Evolutionary conservation across 2,888 invertebrate genomes (phyloP).

Genomic region (Salticus scenicus): DNA sequence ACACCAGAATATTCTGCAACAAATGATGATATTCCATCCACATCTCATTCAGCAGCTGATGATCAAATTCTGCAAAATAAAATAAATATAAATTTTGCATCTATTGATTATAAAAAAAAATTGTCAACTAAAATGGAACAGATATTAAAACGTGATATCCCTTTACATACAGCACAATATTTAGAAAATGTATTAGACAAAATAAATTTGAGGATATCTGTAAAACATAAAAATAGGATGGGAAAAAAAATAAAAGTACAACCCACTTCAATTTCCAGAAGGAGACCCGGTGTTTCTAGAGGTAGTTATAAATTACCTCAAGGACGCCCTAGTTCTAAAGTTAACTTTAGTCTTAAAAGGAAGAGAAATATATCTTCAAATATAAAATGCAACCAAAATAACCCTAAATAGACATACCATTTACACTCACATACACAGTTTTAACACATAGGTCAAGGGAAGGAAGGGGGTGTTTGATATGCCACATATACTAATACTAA

Average conservation of each 20-base stretch:
- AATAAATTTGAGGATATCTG: background rate
- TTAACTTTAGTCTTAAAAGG: too few species aligned
- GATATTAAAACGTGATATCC: too few species aligned
- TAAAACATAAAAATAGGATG: background rate
- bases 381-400: too few species aligned
- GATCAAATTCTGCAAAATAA: background rate
- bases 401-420: too few species aligned
- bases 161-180: too few species aligned
- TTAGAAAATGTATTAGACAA: background rate
- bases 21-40: background rate
- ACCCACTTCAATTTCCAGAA: background rate
- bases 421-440: too few species aligned
- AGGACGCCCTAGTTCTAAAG: too few species aligned
- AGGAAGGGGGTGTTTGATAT: too few species aligned
- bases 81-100: background rate
- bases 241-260: background rate
- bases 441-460: too few species aligned
- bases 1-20: too few species aligned
- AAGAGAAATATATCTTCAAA: too few species aligned
- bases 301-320: background rate
- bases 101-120: background rate
- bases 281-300: background rate
- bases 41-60: background rate
- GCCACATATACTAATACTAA: too few species aligned
- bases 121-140: background rate